Base-by-base conservation (phyloP, 2,797 vertebrate species). In the Allobates femoralis region DNA sequence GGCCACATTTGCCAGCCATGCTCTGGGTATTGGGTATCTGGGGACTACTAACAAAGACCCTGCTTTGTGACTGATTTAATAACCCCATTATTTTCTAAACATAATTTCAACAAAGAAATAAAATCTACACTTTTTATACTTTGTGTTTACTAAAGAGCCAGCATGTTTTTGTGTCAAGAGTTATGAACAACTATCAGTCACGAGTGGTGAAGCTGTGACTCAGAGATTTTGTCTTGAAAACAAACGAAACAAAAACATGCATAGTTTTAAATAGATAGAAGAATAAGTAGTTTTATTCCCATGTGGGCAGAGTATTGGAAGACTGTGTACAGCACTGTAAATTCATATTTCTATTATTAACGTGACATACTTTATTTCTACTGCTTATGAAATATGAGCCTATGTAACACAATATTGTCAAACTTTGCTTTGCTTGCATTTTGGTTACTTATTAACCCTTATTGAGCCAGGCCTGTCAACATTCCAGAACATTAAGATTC, bases 181-280 rank as follows among this genome's bases (percentile, higher is more conserved):
- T 85, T 85, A 81, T 81, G 78, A 85, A 85, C 41, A 81, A 88
- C 83, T 50, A 51, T 84, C 71, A 84, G 78, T 85, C 78, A 85
- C 67, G 77, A 84, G 86, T 80, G 56, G 76, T 34, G 84, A 80
- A 80, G 58, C 18, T 67, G 76, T 85, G 83, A 88, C 76, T 85
- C 86, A 88, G 81, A 51, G 34, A 80, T 88, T 88, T 85, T 81
- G 78, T 88, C 78, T 81, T 69, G 69, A 75, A 88, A 84, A 84
- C 32, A 88, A 85, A 79, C 74, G 53, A 88, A 88, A 81, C 78
- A 76, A 88, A 88, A 88, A 88, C 86, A 88, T 81, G 83, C 85
- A 83, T 81, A 76, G 75, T 84, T 83, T 84, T 88, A 67, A 81
- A 81, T 51, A 56, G 60, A 58, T 69, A n/a, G n/a, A n/a, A n/a